Conservation (phyloP, 2,113 vertebrate genomes). For the Corynorhinus townsendii region DNA sequence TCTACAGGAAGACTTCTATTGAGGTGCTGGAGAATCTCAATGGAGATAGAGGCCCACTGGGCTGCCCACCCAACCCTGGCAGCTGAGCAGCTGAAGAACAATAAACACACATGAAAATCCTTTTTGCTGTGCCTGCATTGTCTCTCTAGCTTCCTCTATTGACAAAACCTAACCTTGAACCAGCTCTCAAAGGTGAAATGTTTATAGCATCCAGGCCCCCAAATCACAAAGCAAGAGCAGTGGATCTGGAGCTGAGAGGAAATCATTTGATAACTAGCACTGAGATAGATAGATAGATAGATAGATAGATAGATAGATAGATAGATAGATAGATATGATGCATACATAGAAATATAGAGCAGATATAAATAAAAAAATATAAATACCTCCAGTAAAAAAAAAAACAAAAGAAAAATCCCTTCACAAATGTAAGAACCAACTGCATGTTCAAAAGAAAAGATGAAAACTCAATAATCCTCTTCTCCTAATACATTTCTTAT, state of each 20-base stretch:
- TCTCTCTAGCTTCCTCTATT: not conserved
- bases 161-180: not conserved
- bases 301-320: not conserved
- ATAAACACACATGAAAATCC: not conserved
- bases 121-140: not conserved
- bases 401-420: conserved; percentile 17
- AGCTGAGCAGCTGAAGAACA: not conserved
- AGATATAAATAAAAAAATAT: not conserved
- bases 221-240: not conserved
- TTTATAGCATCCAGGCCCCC: not conserved
- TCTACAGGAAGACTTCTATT: not conserved
- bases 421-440: not conserved
- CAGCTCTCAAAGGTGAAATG: not conserved
- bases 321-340: not conserved
- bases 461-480: not conserved
- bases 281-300: not conserved
- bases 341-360: not conserved
- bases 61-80: not conserved
- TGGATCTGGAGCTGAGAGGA: not conserved
- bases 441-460: not conserved
- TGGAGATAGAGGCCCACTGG: not conserved
- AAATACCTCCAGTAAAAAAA: not conserved
- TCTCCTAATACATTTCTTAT: not conserved
- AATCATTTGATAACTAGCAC: not conserved
- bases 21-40: not conserved